Evolutionary conservation across 1,140 invertebrate species (phyloP), one percentile per base, ranked within the genome.

Genomic region (Aphelenchoides fujianensis): DNA sequence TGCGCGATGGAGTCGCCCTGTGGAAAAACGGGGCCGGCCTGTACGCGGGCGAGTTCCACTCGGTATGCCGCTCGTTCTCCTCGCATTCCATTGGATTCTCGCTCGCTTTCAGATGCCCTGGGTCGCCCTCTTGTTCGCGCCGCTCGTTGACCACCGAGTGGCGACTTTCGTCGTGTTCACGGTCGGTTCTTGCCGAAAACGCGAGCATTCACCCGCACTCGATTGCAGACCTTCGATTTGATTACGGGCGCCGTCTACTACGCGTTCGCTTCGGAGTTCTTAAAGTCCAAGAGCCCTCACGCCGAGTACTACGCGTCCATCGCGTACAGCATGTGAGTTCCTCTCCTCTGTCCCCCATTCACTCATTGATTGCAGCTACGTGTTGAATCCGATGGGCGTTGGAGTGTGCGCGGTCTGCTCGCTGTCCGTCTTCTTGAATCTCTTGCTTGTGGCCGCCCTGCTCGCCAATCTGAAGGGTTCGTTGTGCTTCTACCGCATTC

Each of bases 11-110:
- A 12, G 16, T 66, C 32, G n/a, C 63, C 16, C 36, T 66, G 23
- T 66, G 63, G 63, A 37, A 30, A 1, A 2, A 66, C 1, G 36
- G 31, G 30, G 34, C 27, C n/a, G 31, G 63, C n/a, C 32, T 66
- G 1, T 66, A 66, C 32, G 63, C 63, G 12, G 63, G 36, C 28
- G 36, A 35, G n/a, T 66, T 19, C 32, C 63, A 66, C 53, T 59
- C 55, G 55, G 55, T 59, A 48, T 23, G 57, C 27, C n/a, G n/a
- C n/a, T n/a, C n/a, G n/a, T n/a, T n/a, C n/a, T n/a, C n/a, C n/a
- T n/a, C n/a, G n/a, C n/a, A n/a, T 16, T 61, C n/a, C 16, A n/a
- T 2, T 61, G 57, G 16, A n/a, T 61, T 61, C n/a, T 16, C 57
- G 2, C 16, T 61, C 16, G n/a, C n/a, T 61, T 61, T 61, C 37